Conservation (phyloP, 2,797 vertebrate genomes). For the Dallia pectoralis region DNA sequence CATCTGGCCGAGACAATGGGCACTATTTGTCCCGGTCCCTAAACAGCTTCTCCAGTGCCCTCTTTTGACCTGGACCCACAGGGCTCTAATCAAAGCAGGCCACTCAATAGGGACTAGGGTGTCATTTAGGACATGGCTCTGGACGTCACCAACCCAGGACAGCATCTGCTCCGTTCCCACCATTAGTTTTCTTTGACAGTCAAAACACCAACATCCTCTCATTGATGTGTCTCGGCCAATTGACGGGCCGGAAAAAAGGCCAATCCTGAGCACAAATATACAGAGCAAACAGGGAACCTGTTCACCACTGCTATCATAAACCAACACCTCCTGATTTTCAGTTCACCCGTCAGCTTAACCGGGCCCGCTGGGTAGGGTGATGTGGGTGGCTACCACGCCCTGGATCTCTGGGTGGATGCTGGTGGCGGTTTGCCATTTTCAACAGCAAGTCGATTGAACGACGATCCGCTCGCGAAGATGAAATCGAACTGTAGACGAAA, state of each 20-base stretch:
- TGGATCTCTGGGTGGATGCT: no score
- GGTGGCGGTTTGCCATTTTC: no score
- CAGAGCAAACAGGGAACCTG: slow-evolving; percentile 1
- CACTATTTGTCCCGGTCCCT: not conserved
- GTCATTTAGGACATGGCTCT: not conserved
- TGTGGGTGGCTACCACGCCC: no score
- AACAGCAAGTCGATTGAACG: no score
- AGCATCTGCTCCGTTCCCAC: slow-evolving; percentile 62
- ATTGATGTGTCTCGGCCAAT: not conserved
- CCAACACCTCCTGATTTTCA: not conserved
- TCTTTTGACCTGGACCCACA: not conserved
- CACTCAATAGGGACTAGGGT: not conserved
- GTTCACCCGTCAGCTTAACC: no score
- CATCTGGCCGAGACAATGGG: not conserved
- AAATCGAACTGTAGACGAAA: not conserved
- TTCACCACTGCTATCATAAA: not conserved
- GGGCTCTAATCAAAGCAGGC: not conserved
- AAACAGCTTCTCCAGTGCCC: not conserved
- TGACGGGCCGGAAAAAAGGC: slow-evolving; percentile 12
- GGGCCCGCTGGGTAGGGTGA: no score
- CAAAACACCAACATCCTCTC: slow-evolving; percentile 26
- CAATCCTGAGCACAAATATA: slow-evolving; percentile 21
- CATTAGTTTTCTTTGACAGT: slow-evolving; percentile 27
- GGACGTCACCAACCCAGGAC: slow-evolving; percentile 40
- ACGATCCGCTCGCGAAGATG: no score